Base-by-base conservation (phyloP, 1,140 invertebrate genomes). In the Diprion similis region DNA sequence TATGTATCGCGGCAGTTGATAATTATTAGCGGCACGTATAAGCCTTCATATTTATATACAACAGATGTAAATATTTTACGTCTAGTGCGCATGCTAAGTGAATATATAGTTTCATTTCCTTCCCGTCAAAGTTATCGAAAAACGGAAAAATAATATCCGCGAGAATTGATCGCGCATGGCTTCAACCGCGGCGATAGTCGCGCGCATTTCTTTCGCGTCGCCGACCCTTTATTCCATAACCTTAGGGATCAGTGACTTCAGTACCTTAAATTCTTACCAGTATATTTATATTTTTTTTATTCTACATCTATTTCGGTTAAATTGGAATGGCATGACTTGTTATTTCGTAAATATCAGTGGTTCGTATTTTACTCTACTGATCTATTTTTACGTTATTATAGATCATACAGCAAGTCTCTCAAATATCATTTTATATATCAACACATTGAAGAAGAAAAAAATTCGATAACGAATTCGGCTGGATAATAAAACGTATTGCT, bases 301-400 rank as follows among this genome's bases (percentile, higher is more conserved):
- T 68, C 66, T 17, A 68, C 66, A 68, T 18, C 11, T 68, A 19
- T 19, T 45, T 66, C 24, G 46, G 68, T 51, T 67, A 72, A 75
- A 80, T 75, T 79, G 78, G 74, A 73, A 81, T 82, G 77, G 76
- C 76, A 80, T 80, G 76, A 82, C 80, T 77, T 83, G 75, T 72
- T 83, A 84, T 77, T 83, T 84, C 73, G 78, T 83, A 75, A 83
- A 81, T 78, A 70, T 84, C 66, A 83, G 80, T 68, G 80, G 77
- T 84, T 79, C 24, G 79, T 83, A 80, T 46, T 47, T n/a, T 70
- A 15, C 37, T 19, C 18, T 45, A 19, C 18, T 11, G 59, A 64
- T 15, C 8, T 64, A 0, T 64, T 18, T 15, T 64, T 64, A 1
- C 59, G 6, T 64, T 15, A 64, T 15, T 18, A 64, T 64, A 64